These are phyloP conservation scores for Nesospiza acunhae DNA, from an alignment of 2,113 vertebrate species.

Conservation along the genomic window DNA sequence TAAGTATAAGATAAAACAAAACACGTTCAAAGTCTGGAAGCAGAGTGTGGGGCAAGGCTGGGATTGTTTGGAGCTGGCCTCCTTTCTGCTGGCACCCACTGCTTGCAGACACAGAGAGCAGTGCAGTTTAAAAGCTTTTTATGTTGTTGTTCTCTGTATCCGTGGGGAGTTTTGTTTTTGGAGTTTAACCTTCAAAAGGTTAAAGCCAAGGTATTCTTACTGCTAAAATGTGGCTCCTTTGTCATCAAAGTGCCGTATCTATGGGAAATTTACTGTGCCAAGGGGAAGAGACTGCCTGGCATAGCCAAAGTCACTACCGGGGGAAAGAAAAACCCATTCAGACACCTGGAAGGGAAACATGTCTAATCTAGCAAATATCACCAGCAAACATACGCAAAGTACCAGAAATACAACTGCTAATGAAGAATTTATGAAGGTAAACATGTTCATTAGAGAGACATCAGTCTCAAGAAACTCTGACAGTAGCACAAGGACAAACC, in stretches of 20 bases:
- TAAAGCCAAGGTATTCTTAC: neutral
- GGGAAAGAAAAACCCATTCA: neutral
- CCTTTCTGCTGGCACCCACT: slow-evolving; percentile 14
- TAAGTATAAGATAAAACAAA: neutral
- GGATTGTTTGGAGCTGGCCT: neutral
- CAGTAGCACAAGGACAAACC: neutral
- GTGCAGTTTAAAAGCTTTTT: neutral
- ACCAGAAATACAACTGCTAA: neutral
- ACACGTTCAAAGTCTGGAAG: neutral
- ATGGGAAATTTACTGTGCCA: too few relatives aligned
- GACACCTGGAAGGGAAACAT: neutral
- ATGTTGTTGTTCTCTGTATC: neutral
- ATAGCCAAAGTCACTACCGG: neutral
- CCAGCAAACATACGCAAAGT: neutral
- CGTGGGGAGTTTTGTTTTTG: neutral
- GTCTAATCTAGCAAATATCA: neutral
- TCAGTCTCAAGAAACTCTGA: neutral
- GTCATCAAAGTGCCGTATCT: neutral
- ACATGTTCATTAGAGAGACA: neutral
- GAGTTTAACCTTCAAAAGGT: neutral
- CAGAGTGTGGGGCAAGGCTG: neutral
- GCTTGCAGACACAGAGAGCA: neutral
- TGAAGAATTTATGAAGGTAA: neutral
- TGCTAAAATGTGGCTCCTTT: neutral
- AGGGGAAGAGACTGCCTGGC: neutral